These are phyloP conservation scores for Ramphastos sulfuratus DNA, from an alignment of 2,113 vertebrate genomes.

Conservation along the genomic window DNA sequence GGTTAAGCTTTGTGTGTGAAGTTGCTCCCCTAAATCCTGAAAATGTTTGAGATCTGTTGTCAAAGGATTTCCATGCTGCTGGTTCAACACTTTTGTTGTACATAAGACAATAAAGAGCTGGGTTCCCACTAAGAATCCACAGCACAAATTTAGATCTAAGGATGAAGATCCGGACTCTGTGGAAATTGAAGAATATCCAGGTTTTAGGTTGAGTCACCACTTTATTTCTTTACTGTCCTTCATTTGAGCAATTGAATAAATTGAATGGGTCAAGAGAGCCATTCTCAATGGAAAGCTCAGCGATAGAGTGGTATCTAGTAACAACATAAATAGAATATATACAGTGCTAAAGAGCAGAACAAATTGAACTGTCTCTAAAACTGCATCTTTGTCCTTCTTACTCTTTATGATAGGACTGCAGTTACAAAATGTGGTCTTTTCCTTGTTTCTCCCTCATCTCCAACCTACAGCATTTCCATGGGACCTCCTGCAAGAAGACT, in stretches of 20 bases:
- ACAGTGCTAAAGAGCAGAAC: neutral
- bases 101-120: neutral
- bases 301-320: neutral
- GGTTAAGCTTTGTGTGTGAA: neutral
- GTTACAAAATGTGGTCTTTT: neutral
- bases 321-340: neutral
- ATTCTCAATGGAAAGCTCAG: neutral
- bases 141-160: neutral
- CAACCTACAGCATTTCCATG: neutral
- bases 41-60: neutral
- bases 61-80: neutral
- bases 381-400: neutral
- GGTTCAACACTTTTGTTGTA: neutral
- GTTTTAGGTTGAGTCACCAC: rapidly evolving
- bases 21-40: neutral
- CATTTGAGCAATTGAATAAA: neutral
- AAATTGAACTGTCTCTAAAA: neutral
- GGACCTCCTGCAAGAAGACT: neutral
- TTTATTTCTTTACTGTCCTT: neutral
- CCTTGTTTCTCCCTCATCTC: neutral
- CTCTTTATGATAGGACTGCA: neutral
- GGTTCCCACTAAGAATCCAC: neutral
- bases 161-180: neutral
- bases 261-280: neutral
- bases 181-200: neutral